These are phyloP conservation scores for Bolinopsis microptera DNA, from an alignment of 37 sponge, comb jelly and placozoan species.

Conservation along the genomic window DNA sequence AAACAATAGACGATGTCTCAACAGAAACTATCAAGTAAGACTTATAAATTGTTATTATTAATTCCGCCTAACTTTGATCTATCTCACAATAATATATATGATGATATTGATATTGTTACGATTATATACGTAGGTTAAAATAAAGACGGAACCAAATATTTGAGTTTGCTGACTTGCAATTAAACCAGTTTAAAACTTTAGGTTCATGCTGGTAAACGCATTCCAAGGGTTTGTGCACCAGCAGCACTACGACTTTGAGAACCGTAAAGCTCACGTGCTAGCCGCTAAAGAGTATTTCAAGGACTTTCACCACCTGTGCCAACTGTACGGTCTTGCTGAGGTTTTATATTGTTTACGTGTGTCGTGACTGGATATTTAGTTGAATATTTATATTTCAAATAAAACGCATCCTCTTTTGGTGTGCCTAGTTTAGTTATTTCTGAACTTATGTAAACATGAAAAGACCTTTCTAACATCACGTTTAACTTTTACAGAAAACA, in stretches of 20 bases:
- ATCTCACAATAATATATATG: neutral
- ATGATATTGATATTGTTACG: neutral
- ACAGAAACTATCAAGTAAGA: constrained; percentile 55
- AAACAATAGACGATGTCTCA: constrained; percentile 30
- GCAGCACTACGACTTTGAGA: constrained; percentile 37
- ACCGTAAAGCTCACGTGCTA: neutral
- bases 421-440: too few relatives aligned
- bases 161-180: too few relatives aligned
- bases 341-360: too few relatives aligned
- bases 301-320: constrained; percentile 58
- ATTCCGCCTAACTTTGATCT: neutral
- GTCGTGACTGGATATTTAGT: too few relatives aligned
- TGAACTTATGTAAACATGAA: too few relatives aligned
- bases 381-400: too few relatives aligned
- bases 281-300: constrained; percentile 55
- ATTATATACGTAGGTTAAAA: too few relatives aligned
- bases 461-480: too few relatives aligned
- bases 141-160: too few relatives aligned
- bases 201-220: constrained; percentile 28
- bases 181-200: neutral
- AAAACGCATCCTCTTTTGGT: too few relatives aligned
- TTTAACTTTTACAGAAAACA: too few relatives aligned
- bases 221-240: constrained; percentile 49
- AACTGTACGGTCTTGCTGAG: constrained; percentile 16
- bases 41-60: neutral